Evolutionary conservation across 2,113 vertebrate species (phyloP).

Genomic region (Penelope pileata): DNA sequence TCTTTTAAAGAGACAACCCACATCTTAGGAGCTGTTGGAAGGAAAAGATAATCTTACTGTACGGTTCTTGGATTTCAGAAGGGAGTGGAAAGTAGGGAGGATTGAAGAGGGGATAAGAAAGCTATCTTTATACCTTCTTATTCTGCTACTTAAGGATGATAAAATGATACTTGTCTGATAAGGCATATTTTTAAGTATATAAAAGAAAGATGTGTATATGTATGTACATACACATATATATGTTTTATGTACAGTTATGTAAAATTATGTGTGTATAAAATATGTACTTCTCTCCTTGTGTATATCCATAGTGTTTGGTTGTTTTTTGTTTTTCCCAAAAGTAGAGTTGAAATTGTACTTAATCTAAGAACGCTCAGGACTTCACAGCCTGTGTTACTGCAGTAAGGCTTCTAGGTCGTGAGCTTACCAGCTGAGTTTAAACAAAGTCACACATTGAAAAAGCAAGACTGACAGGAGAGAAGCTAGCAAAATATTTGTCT

Average conservation of each 20-base stretch:
- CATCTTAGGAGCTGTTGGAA: constrained; percentile 44
- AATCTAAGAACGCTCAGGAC: not conserved
- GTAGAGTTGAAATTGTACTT: not conserved
- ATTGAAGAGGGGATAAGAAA: not conserved
- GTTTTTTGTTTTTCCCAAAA: not conserved
- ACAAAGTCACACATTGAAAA: constrained; percentile 12
- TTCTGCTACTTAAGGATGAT: not conserved
- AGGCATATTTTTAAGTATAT: not conserved
- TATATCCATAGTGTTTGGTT: not conserved
- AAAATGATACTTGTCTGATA: not conserved
- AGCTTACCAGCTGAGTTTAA: constrained; percentile 13
- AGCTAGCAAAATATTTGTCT: constrained; percentile 30
- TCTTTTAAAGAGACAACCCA: constrained; percentile 70
- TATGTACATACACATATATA: not conserved
- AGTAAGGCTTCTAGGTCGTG: constrained; percentile 30
- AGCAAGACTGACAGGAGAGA: not conserved
- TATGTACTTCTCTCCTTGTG: not conserved
- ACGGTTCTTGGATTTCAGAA: not conserved
- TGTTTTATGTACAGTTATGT: not conserved
- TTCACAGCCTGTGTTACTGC: not conserved
- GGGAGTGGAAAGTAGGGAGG: not conserved
- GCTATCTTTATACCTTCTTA: not conserved
- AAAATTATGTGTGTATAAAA: not conserved
- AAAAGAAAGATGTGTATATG: not conserved
- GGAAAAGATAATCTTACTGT: constrained; percentile 10